A percentile compares a stretch with the other conserved stretches of the same genome.
Conservation (phyloP, 2,113 vertebrate genomes). For the Cryptomyrus ogoouensis region DNA sequence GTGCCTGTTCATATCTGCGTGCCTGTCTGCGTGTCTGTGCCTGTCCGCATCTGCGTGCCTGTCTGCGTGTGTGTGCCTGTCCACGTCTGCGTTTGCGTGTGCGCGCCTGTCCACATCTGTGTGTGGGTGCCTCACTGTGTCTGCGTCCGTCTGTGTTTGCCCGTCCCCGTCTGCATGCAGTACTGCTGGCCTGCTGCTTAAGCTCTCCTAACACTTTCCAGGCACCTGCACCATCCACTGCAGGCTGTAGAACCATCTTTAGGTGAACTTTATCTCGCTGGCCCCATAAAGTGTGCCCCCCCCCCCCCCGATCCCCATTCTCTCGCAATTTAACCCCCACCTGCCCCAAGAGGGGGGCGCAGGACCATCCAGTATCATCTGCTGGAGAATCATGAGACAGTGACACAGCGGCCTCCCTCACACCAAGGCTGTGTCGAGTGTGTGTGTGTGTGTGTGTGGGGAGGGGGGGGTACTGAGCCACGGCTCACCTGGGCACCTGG, state of each 20-base stretch:
- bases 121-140: neutral
- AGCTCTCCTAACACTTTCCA: neutral
- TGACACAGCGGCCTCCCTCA: neutral
- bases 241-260: neutral
- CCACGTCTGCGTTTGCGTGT: neutral
- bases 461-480: no score
- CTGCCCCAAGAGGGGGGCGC: neutral
- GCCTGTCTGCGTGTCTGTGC: neutral
- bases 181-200: neutral
- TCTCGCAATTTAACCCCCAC: neutral
- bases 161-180: neutral
- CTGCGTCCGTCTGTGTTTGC: conserved; percentile 2
- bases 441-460: neutral
- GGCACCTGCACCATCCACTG: neutral
- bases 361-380: neutral
- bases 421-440: neutral
- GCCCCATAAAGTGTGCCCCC: neutral
- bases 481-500: neutral
- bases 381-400: neutral
- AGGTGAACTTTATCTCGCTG: neutral
- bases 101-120: no score
- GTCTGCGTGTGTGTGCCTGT: neutral
- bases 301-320: neutral
- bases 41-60: neutral
- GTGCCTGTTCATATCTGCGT: neutral